These are phyloP conservation scores for Tetragonisca angustula DNA, from an alignment of 2,888 invertebrate genomes.

Conservation along the genomic window DNA sequence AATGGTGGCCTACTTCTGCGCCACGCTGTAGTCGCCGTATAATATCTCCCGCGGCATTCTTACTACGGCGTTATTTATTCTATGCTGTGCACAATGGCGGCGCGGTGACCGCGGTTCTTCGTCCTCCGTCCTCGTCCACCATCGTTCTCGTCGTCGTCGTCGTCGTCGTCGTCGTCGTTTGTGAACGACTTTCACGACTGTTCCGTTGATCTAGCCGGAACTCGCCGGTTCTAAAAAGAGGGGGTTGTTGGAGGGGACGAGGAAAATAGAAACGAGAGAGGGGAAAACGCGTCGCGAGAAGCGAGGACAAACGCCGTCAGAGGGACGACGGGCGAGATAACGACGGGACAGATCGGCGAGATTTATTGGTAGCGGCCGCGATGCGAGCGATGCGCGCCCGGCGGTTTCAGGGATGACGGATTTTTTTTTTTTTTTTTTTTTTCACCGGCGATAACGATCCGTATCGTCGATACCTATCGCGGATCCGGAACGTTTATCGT, in stretches of 20 bases:
- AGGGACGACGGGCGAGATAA: conserved; percentile 14
- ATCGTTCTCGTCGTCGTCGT: neutral
- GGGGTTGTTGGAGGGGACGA: neutral
- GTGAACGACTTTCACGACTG: no score
- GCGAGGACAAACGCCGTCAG: conserved; percentile 25
- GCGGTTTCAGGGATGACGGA: conserved; percentile 33
- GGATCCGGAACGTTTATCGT: neutral
- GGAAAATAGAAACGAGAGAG: neutral
- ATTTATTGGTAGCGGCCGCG: conserved; percentile 29
- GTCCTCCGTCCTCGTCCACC: neutral
- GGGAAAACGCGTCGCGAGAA: neutral
- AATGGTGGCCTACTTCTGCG: conserved; percentile 80
- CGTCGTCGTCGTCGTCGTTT: no score
- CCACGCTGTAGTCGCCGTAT: conserved; percentile 76
- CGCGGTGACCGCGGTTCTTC: conserved; percentile 62
- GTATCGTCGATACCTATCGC: conserved; percentile 11
- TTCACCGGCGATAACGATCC: conserved; percentile 21
- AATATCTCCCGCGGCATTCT: conserved; percentile 83
- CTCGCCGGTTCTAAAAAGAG: no score
- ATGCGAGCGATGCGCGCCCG: neutral
- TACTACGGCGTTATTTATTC: conserved; percentile 81
- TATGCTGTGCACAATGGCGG: conserved; percentile 78
- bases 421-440: conserved; percentile 34
- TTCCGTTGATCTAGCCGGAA: no score
- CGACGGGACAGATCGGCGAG: conserved; percentile 1